Evolutionary conservation across 2,888 invertebrate species (phyloP), one percentile per base, ranked within the genome.

Genomic region (Poecilus cupreus): DNA sequence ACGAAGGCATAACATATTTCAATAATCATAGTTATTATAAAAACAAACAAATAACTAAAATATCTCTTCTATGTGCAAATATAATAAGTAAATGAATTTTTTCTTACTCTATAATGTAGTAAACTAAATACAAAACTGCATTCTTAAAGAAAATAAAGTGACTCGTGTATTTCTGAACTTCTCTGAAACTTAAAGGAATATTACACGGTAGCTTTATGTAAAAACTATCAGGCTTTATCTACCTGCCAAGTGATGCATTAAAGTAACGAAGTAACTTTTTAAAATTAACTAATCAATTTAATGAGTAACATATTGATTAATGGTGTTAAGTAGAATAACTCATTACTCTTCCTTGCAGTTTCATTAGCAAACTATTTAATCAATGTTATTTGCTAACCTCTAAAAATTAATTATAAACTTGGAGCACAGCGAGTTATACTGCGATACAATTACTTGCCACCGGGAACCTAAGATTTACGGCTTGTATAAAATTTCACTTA

Each of bases 351-450:
- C 46, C 43, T 20, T 49, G 72, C 46, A 46, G 46, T 72, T 74
- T 74, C 46, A 74, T 46, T 74, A 74, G 72, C 24, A 18, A 74
- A 74, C 74, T 74, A 74, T 74, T 74, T 74, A 32, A 74, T 74
- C 74, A 74, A 74, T 51, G 51, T 74, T 74, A 51, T 51, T 74
- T 74, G 10, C 46, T 46, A 74, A 74, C 74, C 51, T 74, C 74
- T 74, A 49, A 51, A 51, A 74, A 74, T 46, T 74, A 74, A 74
- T 51, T 74, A 74, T 16, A 26, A 74, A 74, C 18, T 46, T 74
- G 16, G 74, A 26, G 46, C 16, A 72, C 60, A 26, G 3, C 60
- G 37, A 37, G 39, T 18, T 32, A 60, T 60, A 60, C 20, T 43
- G 60, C 60, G 13, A 26, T 60, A 37, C 64, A 68, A 68, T 68